A percentile compares a stretch with the other conserved stretches of the same genome.
These are phyloP conservation scores for Rhinoderma darwinii DNA, from an alignment of 2,113 vertebrate species.

Conservation along the genomic window DNA sequence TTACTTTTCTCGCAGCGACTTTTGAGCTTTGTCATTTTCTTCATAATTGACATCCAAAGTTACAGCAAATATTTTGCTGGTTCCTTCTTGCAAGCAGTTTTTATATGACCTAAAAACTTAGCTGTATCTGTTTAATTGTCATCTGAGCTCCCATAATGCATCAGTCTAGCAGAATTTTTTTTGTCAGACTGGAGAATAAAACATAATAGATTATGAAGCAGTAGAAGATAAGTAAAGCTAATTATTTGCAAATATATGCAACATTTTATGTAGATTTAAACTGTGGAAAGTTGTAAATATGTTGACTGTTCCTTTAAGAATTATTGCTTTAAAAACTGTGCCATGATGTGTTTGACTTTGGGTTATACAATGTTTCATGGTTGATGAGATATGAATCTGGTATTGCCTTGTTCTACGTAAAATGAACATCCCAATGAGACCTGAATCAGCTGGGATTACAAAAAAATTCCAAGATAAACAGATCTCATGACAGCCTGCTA, in stretches of 20 bases:
- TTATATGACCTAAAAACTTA: no score
- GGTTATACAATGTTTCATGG: background rate
- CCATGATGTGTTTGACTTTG: background rate
- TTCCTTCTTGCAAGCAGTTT: no score
- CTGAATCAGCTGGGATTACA: constrained; percentile 3
- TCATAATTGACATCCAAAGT: no score
- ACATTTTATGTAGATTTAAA: background rate
- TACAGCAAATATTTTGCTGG: no score
- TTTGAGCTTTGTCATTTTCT: no score
- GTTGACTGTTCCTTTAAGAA: background rate
- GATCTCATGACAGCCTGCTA: background rate
- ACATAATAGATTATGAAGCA: no score
- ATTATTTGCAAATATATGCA: background rate
- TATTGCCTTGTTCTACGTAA: background rate
- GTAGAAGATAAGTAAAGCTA: no score
- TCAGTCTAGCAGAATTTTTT: no score
- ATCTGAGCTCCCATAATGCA: no score
- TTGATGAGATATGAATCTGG: constrained; percentile 10
- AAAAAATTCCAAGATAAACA: constrained; percentile 23
- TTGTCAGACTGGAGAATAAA: no score
- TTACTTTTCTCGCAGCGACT: no score
- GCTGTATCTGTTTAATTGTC: no score
- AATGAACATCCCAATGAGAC: constrained; percentile 24
- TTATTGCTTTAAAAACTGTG: background rate
- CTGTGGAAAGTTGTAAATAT: background rate